Percentiles rank a stretch among this genome's conserved stretches.
Conservation (phyloP, 2,888 invertebrate species). For the Actias luna region DNA sequence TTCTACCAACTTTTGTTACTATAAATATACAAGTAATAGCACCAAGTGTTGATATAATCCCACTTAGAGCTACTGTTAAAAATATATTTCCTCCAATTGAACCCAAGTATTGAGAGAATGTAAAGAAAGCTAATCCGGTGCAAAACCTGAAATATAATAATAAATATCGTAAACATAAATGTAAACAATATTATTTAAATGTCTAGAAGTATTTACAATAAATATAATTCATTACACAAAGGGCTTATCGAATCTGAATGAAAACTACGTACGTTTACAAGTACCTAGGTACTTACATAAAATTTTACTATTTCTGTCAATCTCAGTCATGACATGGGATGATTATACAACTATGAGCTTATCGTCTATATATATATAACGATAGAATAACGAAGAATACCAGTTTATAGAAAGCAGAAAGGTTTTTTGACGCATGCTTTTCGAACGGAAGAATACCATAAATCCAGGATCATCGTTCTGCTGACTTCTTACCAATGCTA, state of each 20-base stretch:
- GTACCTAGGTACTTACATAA: no score
- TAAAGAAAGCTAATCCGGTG: conserved; percentile 81
- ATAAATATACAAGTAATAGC: conserved; percentile 76
- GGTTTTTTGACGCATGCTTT: conserved; percentile 75
- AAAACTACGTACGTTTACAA: no score
- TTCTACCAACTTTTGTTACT: conserved; percentile 74
- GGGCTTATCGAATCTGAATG: no score
- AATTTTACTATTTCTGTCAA: background rate
- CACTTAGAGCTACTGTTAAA: conserved; percentile 76
- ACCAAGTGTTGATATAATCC: conserved; percentile 79
- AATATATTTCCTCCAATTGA: conserved; percentile 79
- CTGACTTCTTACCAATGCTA: conserved; percentile 32
- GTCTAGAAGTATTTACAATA: no score
- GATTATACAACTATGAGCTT: background rate
- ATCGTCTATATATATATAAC: background rate
- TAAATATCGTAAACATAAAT: background rate
- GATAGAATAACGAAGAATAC: conserved; percentile 42
- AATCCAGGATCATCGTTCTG: conserved; percentile 52
- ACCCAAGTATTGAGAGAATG: conserved; percentile 82
- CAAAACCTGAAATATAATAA: conserved; percentile 77
- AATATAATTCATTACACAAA: no score
- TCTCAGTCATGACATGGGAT: background rate
- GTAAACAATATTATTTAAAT: background rate
- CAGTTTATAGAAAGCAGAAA: conserved; percentile 77
- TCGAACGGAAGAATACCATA: conserved; percentile 68